Conservation (phyloP, 2,888 invertebrate species). For the Ennomos erosarius region DNA sequence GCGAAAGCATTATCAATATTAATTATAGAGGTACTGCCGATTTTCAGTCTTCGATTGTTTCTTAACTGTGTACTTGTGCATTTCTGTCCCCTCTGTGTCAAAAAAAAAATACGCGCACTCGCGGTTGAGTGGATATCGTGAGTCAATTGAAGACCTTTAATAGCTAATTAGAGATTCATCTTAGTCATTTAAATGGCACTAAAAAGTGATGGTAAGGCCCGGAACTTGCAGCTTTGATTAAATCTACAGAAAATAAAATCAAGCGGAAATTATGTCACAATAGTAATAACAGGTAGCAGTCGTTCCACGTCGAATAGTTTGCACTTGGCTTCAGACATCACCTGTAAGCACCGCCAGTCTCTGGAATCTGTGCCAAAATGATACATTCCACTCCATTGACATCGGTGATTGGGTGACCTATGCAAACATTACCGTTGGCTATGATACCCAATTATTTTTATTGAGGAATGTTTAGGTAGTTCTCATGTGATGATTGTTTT, state of each 20-base stretch:
- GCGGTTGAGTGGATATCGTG: no score
- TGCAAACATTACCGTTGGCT: slow-evolving; percentile 62
- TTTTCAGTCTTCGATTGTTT: no score
- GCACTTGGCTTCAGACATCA: slow-evolving; percentile 61
- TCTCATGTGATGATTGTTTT: background rate
- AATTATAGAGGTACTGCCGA: no score
- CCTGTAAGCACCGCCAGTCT: slow-evolving; percentile 48
- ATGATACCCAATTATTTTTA: slow-evolving; percentile 71
- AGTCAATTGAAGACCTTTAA: no score
- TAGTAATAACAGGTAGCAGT: slow-evolving; percentile 16
- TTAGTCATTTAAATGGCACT: no score
- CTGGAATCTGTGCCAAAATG: slow-evolving; percentile 69
- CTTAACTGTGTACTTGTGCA: no score
- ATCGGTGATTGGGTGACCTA: slow-evolving; percentile 65
- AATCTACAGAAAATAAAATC: background rate
- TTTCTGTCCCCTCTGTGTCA: no score
- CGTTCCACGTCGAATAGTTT: slow-evolving; percentile 45
- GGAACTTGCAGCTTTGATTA: no score
- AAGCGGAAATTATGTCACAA: slow-evolving; percentile 2
- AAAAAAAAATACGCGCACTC: no score
- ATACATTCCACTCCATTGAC: slow-evolving; percentile 74
- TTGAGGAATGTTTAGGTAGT: slow-evolving; percentile 56
- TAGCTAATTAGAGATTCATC: no score
- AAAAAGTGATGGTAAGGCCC: no score
- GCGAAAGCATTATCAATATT: no score